These are phyloP conservation scores for Sipha flava DNA, from an alignment of 1,140 invertebrate genomes.

Conservation along the genomic window DNA sequence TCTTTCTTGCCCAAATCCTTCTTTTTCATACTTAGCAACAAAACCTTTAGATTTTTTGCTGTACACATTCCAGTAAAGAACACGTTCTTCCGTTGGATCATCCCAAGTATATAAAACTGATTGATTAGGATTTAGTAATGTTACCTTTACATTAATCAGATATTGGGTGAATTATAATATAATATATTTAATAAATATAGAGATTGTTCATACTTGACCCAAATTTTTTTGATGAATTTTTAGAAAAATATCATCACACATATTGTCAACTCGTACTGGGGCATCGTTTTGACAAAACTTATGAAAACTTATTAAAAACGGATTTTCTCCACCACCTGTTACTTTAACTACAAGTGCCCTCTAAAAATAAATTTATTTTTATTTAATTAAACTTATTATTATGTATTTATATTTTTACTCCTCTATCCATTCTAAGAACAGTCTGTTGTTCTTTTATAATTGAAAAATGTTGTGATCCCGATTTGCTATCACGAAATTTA, in stretches of 20 bases:
- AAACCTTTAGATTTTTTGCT: conserved; percentile 68
- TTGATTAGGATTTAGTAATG: conserved; percentile 66
- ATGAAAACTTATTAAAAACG: conserved; percentile 62
- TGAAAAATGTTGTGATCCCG: conserved; percentile 67
- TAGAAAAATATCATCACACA: conserved; percentile 70
- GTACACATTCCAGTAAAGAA: conserved; percentile 73
- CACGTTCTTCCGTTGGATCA: conserved; percentile 62
- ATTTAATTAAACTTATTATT: background rate
- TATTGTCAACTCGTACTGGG: conserved; percentile 69
- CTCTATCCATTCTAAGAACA: conserved; percentile 72
- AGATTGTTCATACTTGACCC: conserved; percentile 47
- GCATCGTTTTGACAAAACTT: conserved; percentile 62
- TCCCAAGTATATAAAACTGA: conserved; percentile 78
- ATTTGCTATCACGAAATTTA: conserved; percentile 65
- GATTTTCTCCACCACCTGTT: conserved; percentile 58
- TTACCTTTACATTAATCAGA: conserved; percentile 47
- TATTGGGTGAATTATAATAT: background rate
- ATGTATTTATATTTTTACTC: conserved; percentile 51
- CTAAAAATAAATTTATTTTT: conserved; percentile 44
- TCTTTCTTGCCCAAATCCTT: conserved; percentile 57
- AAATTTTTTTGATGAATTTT: conserved; percentile 68
- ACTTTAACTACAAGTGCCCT: conserved; percentile 65
- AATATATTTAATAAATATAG: background rate
- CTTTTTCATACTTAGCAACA: conserved; percentile 59
- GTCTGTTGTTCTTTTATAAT: conserved; percentile 60